These are phyloP conservation scores for Rhodophaea formosa DNA, from an alignment of 2,888 invertebrate species.

Conservation along the genomic window DNA sequence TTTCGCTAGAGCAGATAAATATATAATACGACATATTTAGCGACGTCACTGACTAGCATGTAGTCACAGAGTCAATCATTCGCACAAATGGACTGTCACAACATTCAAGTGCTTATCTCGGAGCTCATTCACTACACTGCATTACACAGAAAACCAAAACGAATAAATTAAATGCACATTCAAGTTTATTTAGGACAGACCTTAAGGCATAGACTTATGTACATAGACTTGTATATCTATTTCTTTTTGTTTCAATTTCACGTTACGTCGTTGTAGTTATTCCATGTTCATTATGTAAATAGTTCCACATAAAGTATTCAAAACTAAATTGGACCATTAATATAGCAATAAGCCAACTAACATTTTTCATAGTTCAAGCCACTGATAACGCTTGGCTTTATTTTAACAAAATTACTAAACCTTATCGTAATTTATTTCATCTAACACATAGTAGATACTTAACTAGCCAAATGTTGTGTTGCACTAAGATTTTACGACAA, in stretches of 20 bases:
- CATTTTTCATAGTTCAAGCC: background rate
- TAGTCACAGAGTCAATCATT: background rate
- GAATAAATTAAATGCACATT: background rate
- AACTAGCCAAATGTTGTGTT: background rate
- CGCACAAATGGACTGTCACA: constrained; percentile 15
- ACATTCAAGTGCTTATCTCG: background rate
- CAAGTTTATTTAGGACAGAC: background rate
- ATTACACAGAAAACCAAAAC: background rate
- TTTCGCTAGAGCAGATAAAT: no score
- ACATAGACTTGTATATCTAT: background rate
- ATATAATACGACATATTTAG: constrained; percentile 5
- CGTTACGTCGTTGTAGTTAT: background rate
- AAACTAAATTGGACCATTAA: background rate
- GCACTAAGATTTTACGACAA: background rate
- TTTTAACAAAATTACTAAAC: background rate
- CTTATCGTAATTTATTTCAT: background rate
- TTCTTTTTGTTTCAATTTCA: background rate
- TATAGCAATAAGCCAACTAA: background rate
- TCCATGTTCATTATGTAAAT: background rate
- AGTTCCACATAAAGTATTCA: background rate
- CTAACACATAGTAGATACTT: background rate
- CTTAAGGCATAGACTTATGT: background rate
- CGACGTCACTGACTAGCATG: constrained; percentile 8
- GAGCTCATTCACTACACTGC: background rate
- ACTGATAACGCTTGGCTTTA: constrained; percentile 7